Evolutionary conservation across 2,797 vertebrate genomes (phyloP).

Genomic region (Hafferia zeledoni): DNA sequence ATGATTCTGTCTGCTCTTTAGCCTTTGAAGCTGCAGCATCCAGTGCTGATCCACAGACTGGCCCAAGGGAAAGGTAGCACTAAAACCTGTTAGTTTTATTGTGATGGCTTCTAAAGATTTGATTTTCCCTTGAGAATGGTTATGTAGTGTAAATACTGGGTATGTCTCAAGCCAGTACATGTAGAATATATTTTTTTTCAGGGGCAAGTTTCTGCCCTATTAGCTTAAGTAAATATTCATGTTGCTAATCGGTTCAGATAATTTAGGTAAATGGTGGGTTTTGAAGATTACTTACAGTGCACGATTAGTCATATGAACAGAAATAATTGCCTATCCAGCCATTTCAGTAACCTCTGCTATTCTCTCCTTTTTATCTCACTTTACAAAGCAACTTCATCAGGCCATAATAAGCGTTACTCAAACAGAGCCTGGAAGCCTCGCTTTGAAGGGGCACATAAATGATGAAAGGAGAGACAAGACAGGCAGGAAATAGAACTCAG

Average conservation of each 20-base stretch:
- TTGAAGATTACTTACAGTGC: constrained; percentile 3
- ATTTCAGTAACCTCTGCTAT: not conserved
- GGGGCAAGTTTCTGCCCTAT: not conserved
- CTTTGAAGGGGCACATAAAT: constrained; percentile 1
- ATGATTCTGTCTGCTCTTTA: not conserved
- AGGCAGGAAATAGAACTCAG: constrained; percentile 38
- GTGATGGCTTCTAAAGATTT: not conserved
- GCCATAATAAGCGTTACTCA: not conserved
- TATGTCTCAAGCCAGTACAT: not conserved
- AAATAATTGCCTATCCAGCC: constrained; percentile 34
- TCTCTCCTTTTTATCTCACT: not conserved
- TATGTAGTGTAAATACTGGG: not conserved
- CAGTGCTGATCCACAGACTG: not conserved
- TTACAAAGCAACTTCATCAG: constrained; percentile 45
- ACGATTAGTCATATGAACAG: not conserved
- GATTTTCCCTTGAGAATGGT: not conserved
- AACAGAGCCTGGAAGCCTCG: not conserved
- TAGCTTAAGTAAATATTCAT: not conserved
- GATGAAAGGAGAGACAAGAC: constrained; percentile 13
- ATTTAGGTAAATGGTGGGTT: constrained; percentile 17
- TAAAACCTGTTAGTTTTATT: not conserved
- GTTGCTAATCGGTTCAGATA: constrained; percentile 19
- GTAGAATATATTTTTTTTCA: not conserved
- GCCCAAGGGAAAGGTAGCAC: not conserved
- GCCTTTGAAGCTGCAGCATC: not conserved